Conservation (phyloP, 2,113 vertebrate genomes). For the Psilopsiagon aymara region DNA sequence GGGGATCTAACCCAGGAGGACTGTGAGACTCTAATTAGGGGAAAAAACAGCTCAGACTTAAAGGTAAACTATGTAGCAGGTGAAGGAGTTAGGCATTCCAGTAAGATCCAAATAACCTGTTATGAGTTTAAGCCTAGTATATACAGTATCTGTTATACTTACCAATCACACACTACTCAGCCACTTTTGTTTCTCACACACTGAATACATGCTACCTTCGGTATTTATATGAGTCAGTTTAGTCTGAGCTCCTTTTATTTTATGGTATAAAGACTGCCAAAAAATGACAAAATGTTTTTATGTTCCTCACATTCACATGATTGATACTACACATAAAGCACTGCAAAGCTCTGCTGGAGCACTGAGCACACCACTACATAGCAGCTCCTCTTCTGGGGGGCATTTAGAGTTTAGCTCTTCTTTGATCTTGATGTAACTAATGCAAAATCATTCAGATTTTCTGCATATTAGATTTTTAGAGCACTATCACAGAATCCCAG, state of each 20-base stretch:
- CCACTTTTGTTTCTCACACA: background rate
- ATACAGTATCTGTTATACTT: background rate
- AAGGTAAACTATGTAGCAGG: background rate
- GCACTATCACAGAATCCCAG: background rate
- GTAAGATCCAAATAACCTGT: background rate
- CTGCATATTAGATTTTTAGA: background rate
- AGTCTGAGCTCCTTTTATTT: background rate
- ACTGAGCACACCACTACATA: background rate
- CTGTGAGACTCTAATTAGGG: background rate
- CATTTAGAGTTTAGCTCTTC: background rate
- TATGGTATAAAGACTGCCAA: background rate
- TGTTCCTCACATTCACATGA: background rate
- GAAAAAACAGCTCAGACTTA: background rate
- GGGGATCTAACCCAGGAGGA: background rate
- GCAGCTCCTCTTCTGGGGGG: rapidly evolving
- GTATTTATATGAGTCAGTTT: background rate
- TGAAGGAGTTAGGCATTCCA: background rate
- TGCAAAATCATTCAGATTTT: background rate
- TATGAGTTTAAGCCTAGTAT: background rate
- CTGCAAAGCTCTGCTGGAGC: background rate
- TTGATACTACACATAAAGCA: background rate
- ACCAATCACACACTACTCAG: background rate
- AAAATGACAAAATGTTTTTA: background rate
- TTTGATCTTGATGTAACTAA: background rate
- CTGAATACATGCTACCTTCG: background rate